Evolutionary conservation across 53 echinoderm and acorn worm genomes (phyloP).

Genomic region (Astropecten irregularis): DNA sequence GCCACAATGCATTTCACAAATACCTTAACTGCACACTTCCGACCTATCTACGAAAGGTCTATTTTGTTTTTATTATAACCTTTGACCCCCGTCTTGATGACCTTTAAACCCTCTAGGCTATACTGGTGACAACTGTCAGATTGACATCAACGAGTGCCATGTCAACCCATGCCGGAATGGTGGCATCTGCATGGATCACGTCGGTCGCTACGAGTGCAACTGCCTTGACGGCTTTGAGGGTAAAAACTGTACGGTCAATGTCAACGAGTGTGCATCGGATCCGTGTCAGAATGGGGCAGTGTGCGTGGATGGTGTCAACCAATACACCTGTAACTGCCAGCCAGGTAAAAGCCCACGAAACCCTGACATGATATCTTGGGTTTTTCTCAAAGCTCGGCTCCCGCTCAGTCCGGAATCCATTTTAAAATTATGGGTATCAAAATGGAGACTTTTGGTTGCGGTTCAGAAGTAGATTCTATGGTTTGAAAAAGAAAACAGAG

Average conservation of each 20-base stretch:
- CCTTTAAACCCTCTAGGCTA: conserved; percentile 23
- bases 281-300: conserved; percentile 66
- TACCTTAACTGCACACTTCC: too few relatives aligned
- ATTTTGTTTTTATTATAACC: too few relatives aligned
- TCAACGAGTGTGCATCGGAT: conserved; percentile 55
- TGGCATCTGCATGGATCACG: conserved; percentile 41
- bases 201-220: conserved; percentile 42
- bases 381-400: too few relatives aligned
- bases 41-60: too few relatives aligned
- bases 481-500: too few relatives aligned
- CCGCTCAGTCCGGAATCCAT: too few relatives aligned
- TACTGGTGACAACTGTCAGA: conserved; percentile 48
- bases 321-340: conserved; percentile 58
- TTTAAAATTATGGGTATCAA: too few relatives aligned
- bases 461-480: too few relatives aligned
- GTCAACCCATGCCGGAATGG: conserved; percentile 47
- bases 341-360: too few relatives aligned
- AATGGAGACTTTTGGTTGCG: too few relatives aligned
- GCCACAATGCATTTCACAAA: too few relatives aligned
- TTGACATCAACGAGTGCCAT: conserved; percentile 60
- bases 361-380: too few relatives aligned
- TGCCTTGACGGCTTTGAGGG: conserved; percentile 56
- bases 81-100: not conserved
- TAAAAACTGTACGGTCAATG: conserved; percentile 12
- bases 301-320: conserved; percentile 57